Base-by-base conservation (phyloP, 2,888 invertebrate genomes). In the Prosapia bicincta region DNA sequence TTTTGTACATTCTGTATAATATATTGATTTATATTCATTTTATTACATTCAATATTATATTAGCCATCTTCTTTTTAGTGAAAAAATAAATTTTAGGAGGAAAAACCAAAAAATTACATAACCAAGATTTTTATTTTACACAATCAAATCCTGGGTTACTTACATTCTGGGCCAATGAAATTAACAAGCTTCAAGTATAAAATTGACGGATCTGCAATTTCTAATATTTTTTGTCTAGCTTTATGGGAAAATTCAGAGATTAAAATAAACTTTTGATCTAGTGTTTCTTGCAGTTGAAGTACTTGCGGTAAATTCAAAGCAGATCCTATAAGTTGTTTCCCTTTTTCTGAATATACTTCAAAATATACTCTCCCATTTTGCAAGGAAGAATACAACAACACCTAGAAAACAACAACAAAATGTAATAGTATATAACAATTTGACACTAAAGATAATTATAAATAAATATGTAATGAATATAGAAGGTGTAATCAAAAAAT, bases 91-190 rank as follows among this genome's bases (percentile, higher is more conserved):
- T n/a, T n/a, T n/a, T n/a, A n/a, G n/a, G n/a, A n/a, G n/a, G n/a
- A n/a, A n/a, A n/a, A n/a, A n/a, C n/a, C n/a, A n/a, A 30, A 30
- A 30, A 30, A 30, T 30, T 30, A 30, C 30, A 30, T 5, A 9
- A 5, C 30, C 9, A 30, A 30, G 30, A 6, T 9, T 30, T 30
- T 9, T 30, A 30, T 30, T 30, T 5, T 30, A 30, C 30, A 30
- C 9, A n/a, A n/a, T n/a, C n/a, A n/a, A n/a, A n/a, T n/a, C 38
- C 38, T 38, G 20, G 54, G 20, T 54, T 20, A 76, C 76, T 79
- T 76, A 79, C 79, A 77, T 32, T 79, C 79, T 26, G 77, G 76
- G 0, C 78, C 79, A 66, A 79, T 74, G 6, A 77, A 73, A 66
- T 78, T 76, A 13, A 77, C 73, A 20, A 78, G 69, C 26, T 72